phyloP scores from a whole-genome alignment of 2,797 vertebrate species.

The Schizopygopsis malacanthus region DNA sequence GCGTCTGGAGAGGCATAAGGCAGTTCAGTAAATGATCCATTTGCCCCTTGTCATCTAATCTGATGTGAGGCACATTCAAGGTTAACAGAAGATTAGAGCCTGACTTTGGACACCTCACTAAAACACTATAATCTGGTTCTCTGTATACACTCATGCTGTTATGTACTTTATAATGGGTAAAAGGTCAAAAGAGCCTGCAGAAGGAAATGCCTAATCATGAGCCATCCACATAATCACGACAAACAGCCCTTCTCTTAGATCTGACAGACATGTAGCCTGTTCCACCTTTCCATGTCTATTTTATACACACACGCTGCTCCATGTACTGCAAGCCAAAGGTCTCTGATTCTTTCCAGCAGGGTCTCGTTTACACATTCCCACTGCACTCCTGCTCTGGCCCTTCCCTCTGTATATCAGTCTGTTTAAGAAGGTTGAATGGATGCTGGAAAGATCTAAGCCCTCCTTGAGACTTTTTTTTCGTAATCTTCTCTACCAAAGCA shows the following conservation, averaged over 20 bases:
- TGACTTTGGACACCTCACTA: conserved; percentile 37
- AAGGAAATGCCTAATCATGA: not conserved
- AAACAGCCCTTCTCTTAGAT: not conserved
- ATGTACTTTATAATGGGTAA: not conserved
- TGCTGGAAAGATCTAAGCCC: conserved; percentile 9
- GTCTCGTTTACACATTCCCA: not conserved
- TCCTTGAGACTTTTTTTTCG: not conserved
- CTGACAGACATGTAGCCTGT: conserved; percentile 4
- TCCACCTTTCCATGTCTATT: not conserved
- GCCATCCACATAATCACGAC: not conserved
- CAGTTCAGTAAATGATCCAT: conserved; percentile 2
- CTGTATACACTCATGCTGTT: not conserved
- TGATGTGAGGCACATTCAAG: conserved; percentile 39
- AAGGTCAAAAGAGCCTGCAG: conserved; percentile 25
- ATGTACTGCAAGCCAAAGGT: not conserved
- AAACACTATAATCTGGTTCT: conserved; percentile 11
- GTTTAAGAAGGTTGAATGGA: not conserved
- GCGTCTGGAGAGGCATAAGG: not conserved
- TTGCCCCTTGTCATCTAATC: conserved; percentile 6
- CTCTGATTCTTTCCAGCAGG: not conserved
- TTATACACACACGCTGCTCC: not conserved
- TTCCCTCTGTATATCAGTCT: not conserved
- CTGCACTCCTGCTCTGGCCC: not conserved
- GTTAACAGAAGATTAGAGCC: conserved; percentile 46
- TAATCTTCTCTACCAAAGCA: conserved; percentile 1